Conservation (phyloP, 1,140 invertebrate genomes). For the Chrysoperla carnea region DNA sequence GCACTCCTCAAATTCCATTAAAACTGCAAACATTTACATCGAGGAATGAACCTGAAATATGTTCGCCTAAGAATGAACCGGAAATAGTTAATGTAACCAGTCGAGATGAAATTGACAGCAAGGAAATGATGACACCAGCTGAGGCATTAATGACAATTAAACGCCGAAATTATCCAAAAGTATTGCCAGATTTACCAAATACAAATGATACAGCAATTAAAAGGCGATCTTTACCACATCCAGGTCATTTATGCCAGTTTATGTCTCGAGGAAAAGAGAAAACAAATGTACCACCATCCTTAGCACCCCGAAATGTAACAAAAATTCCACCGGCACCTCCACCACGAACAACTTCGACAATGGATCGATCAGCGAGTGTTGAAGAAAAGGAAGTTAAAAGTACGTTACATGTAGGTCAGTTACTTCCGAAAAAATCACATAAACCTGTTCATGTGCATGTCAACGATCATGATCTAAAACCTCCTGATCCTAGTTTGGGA, state of each 20-base stretch:
- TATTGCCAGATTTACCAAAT: constrained; percentile 51
- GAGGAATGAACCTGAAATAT: constrained; percentile 18
- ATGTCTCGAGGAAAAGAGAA: constrained; percentile 15
- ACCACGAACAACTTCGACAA: constrained; percentile 38
- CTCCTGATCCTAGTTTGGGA: not conserved
- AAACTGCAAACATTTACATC: constrained; percentile 7
- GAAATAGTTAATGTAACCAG: constrained; percentile 51
- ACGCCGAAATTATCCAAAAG: constrained; percentile 63
- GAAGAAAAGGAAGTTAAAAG: constrained; percentile 27
- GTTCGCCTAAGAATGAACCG: constrained; percentile 9
- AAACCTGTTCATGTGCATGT: constrained; percentile 2
- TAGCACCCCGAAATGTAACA: constrained; percentile 12
- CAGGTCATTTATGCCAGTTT: constrained; percentile 22
- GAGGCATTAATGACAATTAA: constrained; percentile 54
- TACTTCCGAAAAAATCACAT: constrained; percentile 22
- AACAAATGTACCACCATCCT: constrained; percentile 22
- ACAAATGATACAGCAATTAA: constrained; percentile 22
- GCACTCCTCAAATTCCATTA: not conserved
- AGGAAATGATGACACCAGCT: constrained; percentile 34
- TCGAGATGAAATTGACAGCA: constrained; percentile 22
- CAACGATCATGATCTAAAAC: constrained; percentile 6
- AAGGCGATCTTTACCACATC: constrained; percentile 31
- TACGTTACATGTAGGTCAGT: constrained; percentile 29
- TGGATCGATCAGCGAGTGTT: constrained; percentile 25
- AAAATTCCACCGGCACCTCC: constrained; percentile 42